Conservation (phyloP, 1,140 invertebrate species). For the Caenorhabditis briggsae region DNA sequence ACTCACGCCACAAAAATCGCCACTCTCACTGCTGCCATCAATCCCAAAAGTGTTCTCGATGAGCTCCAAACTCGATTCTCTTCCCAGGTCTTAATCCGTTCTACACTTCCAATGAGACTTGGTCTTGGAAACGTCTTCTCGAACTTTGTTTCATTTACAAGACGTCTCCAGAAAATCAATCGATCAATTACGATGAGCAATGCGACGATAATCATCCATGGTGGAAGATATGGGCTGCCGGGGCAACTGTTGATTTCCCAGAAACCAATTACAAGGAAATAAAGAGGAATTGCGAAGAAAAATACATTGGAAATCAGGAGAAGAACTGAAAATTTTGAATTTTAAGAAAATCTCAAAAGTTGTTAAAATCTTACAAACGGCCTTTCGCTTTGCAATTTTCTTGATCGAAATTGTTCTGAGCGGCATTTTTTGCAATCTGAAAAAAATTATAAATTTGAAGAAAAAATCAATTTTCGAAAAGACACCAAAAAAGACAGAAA, state of each 20-base stretch:
- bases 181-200: background rate
- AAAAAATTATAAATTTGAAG: background rate
- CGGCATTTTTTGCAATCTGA: background rate
- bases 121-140: conserved; percentile 13
- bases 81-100: too few relatives aligned
- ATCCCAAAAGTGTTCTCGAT: too few relatives aligned
- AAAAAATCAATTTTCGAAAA: too few relatives aligned
- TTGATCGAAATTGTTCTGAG: conserved; percentile 1
- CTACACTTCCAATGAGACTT: too few relatives aligned
- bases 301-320: background rate
- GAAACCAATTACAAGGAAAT: background rate
- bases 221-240: background rate
- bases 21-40: too few relatives aligned
- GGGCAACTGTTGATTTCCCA: background rate
- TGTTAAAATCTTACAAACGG: background rate
- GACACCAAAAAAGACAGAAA: too few relatives aligned
- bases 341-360: too few relatives aligned
- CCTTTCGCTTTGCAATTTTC: background rate
- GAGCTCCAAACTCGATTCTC: too few relatives aligned
- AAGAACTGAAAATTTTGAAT: background rate
- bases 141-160: background rate
- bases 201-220: background rate
- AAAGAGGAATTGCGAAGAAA: conserved; percentile 19
- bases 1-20: background rate
- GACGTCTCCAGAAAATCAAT: background rate